Evolutionary conservation across 2,888 invertebrate species (phyloP), one percentile per base, ranked within the genome.

Genomic region (Parascotia fuliginaria): DNA sequence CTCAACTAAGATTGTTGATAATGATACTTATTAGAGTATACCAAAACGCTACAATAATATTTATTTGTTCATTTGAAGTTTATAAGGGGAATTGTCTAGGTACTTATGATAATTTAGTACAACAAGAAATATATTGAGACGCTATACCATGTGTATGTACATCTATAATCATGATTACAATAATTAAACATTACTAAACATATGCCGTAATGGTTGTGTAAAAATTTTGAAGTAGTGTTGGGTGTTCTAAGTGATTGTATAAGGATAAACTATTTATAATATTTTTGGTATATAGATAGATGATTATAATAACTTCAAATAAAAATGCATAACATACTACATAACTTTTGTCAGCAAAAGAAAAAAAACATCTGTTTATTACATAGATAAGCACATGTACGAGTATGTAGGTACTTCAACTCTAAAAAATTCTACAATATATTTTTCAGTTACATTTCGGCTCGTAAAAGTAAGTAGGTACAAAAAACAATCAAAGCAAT

Each of bases 11-110:
- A 19, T 39, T 5, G 11, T 36, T n/a, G n/a, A 38, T 38, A 36
- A 49, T 38, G 42, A 45, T 59, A 31, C 43, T 47, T 24, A 27
- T 22, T n/a, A 43, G 45, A 24, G 15, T 41, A 9, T 39, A 60
- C 28, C 42, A 37, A 65, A 53, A 16, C 28, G 19, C 19, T 37
- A 28, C 36, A 31, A 38, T 2, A 9, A n/a, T 4, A 24, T 15
- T 11, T 24, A 12, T n/a, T 24, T 37, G 29, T 14, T 45, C 9
- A 32, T 52, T 46, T 48, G 28, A 22, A 38, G 12, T 39, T 58
- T 33, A 24, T 37, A 22, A 31, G 9, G 14, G 9, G 9, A 32
- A 33, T 15, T n/a, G 16, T 33, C 6, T 24, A 19, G n/a, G 13
- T 31, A 31, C 9, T 31, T 31, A 31, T 31, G 31, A 13, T 31